phyloP scores from a whole-genome alignment of 2,113 vertebrate genomes.

The Bufo gargarizans region DNA sequence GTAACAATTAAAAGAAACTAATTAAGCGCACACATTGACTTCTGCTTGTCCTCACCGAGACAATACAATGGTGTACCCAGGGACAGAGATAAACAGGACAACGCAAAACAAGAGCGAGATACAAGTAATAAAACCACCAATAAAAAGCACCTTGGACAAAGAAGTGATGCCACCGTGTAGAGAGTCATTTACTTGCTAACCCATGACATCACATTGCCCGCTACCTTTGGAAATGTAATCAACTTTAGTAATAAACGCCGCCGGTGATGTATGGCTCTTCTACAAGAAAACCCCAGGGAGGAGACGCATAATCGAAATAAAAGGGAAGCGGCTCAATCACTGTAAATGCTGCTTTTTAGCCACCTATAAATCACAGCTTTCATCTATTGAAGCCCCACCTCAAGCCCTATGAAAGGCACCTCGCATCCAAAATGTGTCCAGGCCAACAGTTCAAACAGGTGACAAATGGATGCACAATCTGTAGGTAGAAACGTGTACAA shows the following conservation, averaged over 20 bases:
- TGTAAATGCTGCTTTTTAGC: slow-evolving; percentile 46
- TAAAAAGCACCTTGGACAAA: slow-evolving; percentile 1
- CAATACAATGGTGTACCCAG: not conserved
- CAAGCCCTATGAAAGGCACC: not conserved
- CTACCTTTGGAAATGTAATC: slow-evolving; percentile 50
- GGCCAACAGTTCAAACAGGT: slow-evolving; percentile 16
- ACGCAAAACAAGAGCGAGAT: not conserved
- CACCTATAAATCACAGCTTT: slow-evolving; percentile 44
- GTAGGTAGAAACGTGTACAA: not conserved
- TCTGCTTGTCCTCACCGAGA: slow-evolving; percentile 1
- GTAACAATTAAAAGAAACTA: not conserved
- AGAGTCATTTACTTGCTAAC: slow-evolving; percentile 11
- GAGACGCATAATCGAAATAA: slow-evolving; percentile 39
- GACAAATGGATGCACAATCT: not conserved
- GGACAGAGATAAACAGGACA: not conserved
- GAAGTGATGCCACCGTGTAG: not conserved
- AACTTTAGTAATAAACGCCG: slow-evolving; percentile 41
- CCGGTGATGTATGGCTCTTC: slow-evolving; percentile 36
- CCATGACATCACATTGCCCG: slow-evolving; percentile 29
- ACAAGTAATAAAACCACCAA: slow-evolving; percentile 18
- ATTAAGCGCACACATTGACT: not conserved
- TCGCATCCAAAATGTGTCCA: not conserved
- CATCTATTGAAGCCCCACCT: slow-evolving; percentile 1
- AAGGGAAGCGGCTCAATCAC: slow-evolving; percentile 22
- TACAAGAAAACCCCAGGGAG: slow-evolving; percentile 22